Conservation (phyloP, 2,113 vertebrate genomes). For the Ailuropoda melanoleuca region DNA sequence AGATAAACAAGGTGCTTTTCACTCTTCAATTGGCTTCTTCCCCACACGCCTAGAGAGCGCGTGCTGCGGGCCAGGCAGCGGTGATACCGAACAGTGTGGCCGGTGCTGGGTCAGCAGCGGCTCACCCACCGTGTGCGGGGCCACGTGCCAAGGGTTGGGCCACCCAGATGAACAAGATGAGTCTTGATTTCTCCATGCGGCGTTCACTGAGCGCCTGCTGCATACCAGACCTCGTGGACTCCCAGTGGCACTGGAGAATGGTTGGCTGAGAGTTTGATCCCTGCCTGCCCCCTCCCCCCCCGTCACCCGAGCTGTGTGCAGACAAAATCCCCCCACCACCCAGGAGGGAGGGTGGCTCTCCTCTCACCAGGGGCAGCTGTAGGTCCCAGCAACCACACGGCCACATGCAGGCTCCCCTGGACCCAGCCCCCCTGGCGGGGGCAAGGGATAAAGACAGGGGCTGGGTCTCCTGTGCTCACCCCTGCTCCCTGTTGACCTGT, state of each 20-base stretch:
- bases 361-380: too few species aligned
- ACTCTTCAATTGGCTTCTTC: background rate
- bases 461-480: background rate
- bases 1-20: background rate
- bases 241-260: background rate
- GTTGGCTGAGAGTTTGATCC: background rate
- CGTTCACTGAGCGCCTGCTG: background rate
- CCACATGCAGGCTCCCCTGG: background rate
- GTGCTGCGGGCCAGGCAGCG: background rate
- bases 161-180: background rate
- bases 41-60: background rate
- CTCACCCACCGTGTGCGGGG: background rate
- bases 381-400: background rate
- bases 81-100: background rate
- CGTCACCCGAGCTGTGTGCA: background rate
- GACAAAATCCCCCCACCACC: background rate
- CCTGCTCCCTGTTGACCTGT: background rate
- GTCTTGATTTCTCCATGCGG: background rate
- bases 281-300: fast-evolving
- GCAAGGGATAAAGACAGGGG: background rate
- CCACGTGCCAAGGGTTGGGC: background rate
- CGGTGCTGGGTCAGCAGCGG: background rate
- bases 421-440: constrained; percentile 33
- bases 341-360: background rate
- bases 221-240: background rate